Evolutionary conservation across 1,140 invertebrate genomes (phyloP), one percentile per base, ranked within the genome.

Genomic region (Drosophila gunungcola): DNA sequence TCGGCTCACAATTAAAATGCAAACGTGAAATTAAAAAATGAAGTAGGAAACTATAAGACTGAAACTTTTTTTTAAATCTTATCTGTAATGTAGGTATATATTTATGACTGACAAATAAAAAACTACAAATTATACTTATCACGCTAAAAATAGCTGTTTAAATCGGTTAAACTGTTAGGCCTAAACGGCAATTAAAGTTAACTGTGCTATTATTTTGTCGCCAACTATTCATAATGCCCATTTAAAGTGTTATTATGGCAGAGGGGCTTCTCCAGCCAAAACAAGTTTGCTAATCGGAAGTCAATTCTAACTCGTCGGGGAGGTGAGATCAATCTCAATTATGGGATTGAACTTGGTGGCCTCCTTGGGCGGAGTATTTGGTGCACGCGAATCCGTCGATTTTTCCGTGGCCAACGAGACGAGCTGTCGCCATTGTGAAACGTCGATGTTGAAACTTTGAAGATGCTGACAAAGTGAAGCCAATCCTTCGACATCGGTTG

Each of bases 271-370:
- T n/a, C 29, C 5, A 61, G 25, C 16, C 32, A 29, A 54, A 12
- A 9, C 10, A 3, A 16, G 25, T 32, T n/a, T 4, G 27, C n/a
- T 21, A 52, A 52, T 52, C 41, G 63, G 56, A 62, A 65, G 21
- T 65, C 64, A 68, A 12, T 4, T 29, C 6, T 52, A 11, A 49
- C 55, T 43, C 10, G 46, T 39, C 13, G 82, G 74, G 45, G 82
- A 81, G 68, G 79, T 86, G 12, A 86, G 67, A 72, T 86, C 83
- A 27, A 82, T 81, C 52, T 82, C 70, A 42, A 82, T 83, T 48
- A 89, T 69, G 13, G 82, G 62, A 12, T 42, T 54, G 43, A 29
- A 27, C 29, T 62, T 51, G 52, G 39, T 48, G 7, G 54, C 51
- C 32, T 61, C 62, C 42, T 25, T 63, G 42, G 39, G 32, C 11